Base-by-base conservation (phyloP, 2,888 invertebrate species). In the Aleiodes testaceus region DNA sequence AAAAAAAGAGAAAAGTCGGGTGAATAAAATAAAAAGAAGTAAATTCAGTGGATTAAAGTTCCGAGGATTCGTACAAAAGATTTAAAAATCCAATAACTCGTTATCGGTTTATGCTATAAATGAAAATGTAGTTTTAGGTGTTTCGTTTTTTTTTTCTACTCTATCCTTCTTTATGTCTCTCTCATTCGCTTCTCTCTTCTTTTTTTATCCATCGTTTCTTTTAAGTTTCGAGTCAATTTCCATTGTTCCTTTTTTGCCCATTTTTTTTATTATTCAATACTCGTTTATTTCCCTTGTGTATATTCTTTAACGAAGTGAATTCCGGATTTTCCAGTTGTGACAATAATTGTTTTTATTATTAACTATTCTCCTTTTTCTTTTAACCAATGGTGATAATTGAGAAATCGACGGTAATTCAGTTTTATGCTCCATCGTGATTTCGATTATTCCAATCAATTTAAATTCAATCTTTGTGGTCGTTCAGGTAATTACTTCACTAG, bases 41-140 rank as follows among this genome's bases (percentile, higher is more conserved):
- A 55, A 55, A 36, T 55, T 59, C 59, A 59, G 18, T 16, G 59
- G 59, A 59, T 59, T 59, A 59, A 59, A 59, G 45, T 18, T 14
- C 26, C 30, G 55, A 30, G 67, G 47, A 59, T 47, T 67, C 59
- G 36, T 14, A 59, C 59, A 59, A 59, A 53, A 59, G 59, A 59
- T 59, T 79, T 79, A 77, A 74, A 75, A 75, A 74, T 78, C 79
- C 78, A 78, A 78, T 78, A 78, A 78, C 78, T 78, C 79, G 78
- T 78, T 78, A 78, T 77, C 78, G 78, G 73, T 64, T 66, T 59
- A 59, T 53, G 73, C 75, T 77, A 73, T 74, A 74, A 75, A 72
- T 75, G 78, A 79, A 78, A 79, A 76, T 78, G 79, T 59, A 59
- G 59, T 59, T 42, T 42, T 9, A 12, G 36, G 7, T 59, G 16